phyloP scores from a whole-genome alignment of 2,797 vertebrate genomes.

The Danio kyathit region DNA sequence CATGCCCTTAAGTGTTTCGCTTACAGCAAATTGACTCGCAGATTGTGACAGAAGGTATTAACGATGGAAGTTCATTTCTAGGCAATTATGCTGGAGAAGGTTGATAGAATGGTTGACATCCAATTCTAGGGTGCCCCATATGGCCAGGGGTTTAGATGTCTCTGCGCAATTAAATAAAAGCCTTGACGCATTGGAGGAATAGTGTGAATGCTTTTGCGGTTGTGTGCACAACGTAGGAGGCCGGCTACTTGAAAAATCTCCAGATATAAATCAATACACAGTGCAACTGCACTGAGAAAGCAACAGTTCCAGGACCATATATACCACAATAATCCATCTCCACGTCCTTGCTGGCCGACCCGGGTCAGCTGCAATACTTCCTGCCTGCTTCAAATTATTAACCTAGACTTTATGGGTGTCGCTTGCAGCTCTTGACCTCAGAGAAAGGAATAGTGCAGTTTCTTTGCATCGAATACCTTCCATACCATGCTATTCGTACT shows the following conservation, averaged over 20 bases:
- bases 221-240: not conserved
- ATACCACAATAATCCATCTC: conserved; percentile 28
- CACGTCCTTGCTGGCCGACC: not conserved
- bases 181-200: conserved; percentile 72
- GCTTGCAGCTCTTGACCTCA: conserved; percentile 53
- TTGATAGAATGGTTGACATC: conserved; percentile 70
- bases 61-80: conserved; percentile 60
- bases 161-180: conserved; percentile 79
- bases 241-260: not conserved
- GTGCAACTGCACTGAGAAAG: conserved; percentile 9
- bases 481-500: not conserved
- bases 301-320: not conserved
- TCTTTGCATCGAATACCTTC: not conserved
- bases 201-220: conserved; percentile 9
- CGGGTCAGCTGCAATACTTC: conserved; percentile 21
- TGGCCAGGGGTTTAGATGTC: conserved; percentile 73
- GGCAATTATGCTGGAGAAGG: conserved; percentile 76
- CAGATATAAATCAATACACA: conserved; percentile 16
- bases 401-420: conserved; percentile 43
- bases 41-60: conserved; percentile 64
- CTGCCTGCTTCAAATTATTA: conserved; percentile 15
- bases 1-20: conserved; percentile 79
- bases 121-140: conserved; percentile 74
- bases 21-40: conserved; percentile 67
- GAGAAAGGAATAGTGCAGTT: conserved; percentile 44